These are phyloP conservation scores for Lasioglossum leucozonium DNA, from an alignment of 2,888 invertebrate species.

Conservation along the genomic window DNA sequence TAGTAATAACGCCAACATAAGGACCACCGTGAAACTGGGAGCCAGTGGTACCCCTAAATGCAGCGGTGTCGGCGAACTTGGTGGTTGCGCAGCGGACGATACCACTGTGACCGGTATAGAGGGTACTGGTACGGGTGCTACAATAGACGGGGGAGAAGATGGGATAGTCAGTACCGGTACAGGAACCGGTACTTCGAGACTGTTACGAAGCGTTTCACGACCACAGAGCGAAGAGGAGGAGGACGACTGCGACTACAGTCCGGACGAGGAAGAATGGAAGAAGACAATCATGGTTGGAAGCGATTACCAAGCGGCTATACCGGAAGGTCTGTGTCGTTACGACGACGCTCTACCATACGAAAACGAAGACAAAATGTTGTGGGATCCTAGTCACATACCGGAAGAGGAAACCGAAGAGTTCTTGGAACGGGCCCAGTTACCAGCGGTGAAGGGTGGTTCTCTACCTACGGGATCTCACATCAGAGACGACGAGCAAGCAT, in stretches of 20 bases:
- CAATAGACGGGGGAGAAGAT: conserved; percentile 69
- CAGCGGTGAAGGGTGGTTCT: conserved; percentile 84
- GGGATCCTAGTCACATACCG: conserved; percentile 93
- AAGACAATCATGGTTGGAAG: conserved; percentile 98
- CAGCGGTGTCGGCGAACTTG: conserved; percentile 42
- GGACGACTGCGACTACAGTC: conserved; percentile 93
- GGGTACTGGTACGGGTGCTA: conserved; percentile 49
- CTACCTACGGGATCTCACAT: conserved; percentile 91
- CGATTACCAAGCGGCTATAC: conserved; percentile 97
- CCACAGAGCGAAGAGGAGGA: conserved; percentile 93
- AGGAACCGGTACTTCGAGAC: conserved; percentile 81
- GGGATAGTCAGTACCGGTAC: conserved; percentile 73
- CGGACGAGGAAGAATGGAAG: conserved; percentile 95
- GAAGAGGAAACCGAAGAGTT: conserved; percentile 92
- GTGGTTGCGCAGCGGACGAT: conserved; percentile 42
- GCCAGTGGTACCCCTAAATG: conserved; percentile 42
- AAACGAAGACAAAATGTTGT: conserved; percentile 97
- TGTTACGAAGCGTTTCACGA: conserved; percentile 87
- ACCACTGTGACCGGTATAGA: conserved; percentile 49
- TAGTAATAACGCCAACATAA: conserved; percentile 54
- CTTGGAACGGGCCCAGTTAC: conserved; percentile 87
- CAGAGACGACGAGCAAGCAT: conserved; percentile 95
- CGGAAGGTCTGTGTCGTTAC: conserved; percentile 95
- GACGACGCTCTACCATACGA: conserved; percentile 97
- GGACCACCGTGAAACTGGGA: conserved; percentile 38